Evolutionary conservation across 2,888 invertebrate genomes (phyloP), one percentile per base, ranked within the genome.

Genomic region (Sthenelais limicola): DNA sequence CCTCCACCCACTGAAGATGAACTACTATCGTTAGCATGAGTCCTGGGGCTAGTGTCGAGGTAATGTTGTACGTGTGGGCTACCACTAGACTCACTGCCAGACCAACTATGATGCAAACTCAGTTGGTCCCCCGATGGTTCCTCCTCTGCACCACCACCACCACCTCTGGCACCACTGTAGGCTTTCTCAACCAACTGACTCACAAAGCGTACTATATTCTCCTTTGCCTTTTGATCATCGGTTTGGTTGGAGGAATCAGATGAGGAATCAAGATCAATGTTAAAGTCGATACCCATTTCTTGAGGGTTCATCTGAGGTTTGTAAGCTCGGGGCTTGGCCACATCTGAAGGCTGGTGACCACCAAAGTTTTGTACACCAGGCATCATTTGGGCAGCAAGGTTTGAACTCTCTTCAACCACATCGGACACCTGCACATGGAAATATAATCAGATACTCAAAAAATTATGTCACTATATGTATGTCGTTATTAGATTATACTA

Each of bases 341-440:
- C 66, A 4, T 73, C 38, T 21, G 72, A 68, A 7, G 80, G 81
- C 24, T 68, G 73, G 24, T 62, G 52, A 49, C 74, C 74, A 68
- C 77, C 67, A 74, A 82, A 82, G 48, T 78, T 73, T 49, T 77
- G 76, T 30, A 81, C 71, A 1, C 77, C 79, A 9, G 77, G 74
- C 38, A 73, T 74, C 74, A 72, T 73, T 68, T 77, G 74, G n/a
- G 79, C 80, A 5, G 81, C 81, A 0, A 75, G 76, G n/a, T 72
- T 69, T 12, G 83, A 78, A 15, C 83, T 82, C 58, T 82, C 81
- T 43, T 75, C 72, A 68, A 84, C 69, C 67, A 79, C 70, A 24
- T 68, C 32, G 4, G 51, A 48, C 68, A 68, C 68, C 68, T 56
- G 21, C 3, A 26, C 5, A n/a, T n/a, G n/a, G n/a, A n/a, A n/a